Evolutionary conservation across 2,797 vertebrate species (phyloP).

Genomic region (Megalops cyprinoides): DNA sequence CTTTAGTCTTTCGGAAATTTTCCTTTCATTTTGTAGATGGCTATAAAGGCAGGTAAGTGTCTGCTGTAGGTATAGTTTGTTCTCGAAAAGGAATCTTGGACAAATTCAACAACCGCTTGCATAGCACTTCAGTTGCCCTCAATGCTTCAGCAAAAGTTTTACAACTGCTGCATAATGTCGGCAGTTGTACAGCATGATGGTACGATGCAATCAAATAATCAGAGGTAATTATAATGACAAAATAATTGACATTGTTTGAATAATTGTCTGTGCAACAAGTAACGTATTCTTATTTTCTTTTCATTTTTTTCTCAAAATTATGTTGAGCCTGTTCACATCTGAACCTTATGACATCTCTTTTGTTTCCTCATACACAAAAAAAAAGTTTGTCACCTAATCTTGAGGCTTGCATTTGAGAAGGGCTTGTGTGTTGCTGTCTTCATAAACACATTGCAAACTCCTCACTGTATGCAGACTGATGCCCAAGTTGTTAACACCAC

Average conservation of each 20-base stretch:
- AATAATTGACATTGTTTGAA: no score
- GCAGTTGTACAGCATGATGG: not conserved
- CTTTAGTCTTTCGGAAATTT: not conserved
- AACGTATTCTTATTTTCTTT: no score
- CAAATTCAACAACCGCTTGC: not conserved
- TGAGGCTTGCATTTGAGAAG: slow-evolving; percentile 16
- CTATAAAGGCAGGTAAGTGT: not conserved
- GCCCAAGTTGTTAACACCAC: slow-evolving; percentile 10
- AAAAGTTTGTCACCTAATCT: no score
- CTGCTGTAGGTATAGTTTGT: not conserved
- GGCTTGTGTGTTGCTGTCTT: slow-evolving; percentile 20
- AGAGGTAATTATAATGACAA: not conserved
- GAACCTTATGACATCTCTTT: no score
- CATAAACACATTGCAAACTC: slow-evolving; percentile 15
- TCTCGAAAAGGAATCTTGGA: not conserved
- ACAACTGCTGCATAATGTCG: no score
- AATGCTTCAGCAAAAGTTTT: not conserved
- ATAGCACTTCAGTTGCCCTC: not conserved
- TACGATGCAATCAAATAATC: not conserved
- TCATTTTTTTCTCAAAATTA: no score
- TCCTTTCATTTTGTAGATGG: not conserved
- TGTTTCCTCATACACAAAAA: no score
- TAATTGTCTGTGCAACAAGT: no score
- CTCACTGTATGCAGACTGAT: not conserved
- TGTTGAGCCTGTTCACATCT: no score